Conservation (phyloP, 2,797 vertebrate species). For the Agapornis canus region DNA sequence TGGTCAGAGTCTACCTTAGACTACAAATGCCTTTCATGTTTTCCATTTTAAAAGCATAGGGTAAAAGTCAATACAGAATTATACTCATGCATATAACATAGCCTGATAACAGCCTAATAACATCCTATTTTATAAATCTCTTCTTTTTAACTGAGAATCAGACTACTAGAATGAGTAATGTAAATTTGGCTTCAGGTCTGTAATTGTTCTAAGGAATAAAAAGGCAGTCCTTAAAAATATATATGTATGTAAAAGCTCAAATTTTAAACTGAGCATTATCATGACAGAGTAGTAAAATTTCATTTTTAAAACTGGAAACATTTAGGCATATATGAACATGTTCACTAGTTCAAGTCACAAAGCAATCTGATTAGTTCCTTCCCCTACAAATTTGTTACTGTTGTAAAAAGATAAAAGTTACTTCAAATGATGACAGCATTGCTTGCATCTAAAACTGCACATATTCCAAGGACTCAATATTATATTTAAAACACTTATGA, state of each 20-base stretch:
- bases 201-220: not conserved
- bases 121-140: not conserved
- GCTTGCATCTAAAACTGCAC: not conserved
- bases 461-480: not conserved
- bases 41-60: not conserved
- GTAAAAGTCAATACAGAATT: not conserved
- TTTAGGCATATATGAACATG: not conserved
- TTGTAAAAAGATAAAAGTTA: not conserved
- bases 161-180: not conserved
- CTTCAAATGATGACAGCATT: not conserved
- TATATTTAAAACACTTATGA: not conserved
- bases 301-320: not conserved
- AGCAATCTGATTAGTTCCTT: not conserved
- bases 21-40: not conserved
- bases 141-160: not conserved
- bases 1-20: not conserved
- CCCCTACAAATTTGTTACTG: not conserved
- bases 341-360: not conserved
- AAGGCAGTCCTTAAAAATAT: not conserved
- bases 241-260: not conserved
- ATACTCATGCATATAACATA: not conserved
- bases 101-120: not conserved
- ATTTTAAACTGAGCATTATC: not conserved
- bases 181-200: not conserved
- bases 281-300: not conserved